These are phyloP conservation scores for Artemia sinica DNA, from an alignment of 2,888 invertebrate genomes.

Conservation along the genomic window DNA sequence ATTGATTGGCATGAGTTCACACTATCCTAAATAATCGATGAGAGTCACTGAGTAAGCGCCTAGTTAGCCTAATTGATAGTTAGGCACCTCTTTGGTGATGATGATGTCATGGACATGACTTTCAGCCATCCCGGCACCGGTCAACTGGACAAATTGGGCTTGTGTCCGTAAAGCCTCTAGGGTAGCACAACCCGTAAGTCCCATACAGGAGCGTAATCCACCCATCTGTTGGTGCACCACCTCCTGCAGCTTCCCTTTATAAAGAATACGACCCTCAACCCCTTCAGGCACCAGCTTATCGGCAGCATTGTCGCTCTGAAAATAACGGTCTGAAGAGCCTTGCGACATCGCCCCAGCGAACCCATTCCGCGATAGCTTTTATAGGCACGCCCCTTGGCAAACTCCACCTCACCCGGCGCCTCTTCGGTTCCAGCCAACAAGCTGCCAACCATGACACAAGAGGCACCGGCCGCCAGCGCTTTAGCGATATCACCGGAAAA, in stretches of 20 bases:
- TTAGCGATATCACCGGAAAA: slow-evolving; percentile 26
- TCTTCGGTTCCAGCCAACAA: slow-evolving; percentile 26
- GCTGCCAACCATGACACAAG: slow-evolving; percentile 25
- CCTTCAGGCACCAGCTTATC: slow-evolving; percentile 19
- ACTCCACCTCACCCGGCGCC: slow-evolving; percentile 16
- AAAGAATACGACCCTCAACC: neutral
- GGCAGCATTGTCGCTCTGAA: neutral
- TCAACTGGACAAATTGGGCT: too few species aligned
- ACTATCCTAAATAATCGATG: too few species aligned
- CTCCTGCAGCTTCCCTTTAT: neutral
- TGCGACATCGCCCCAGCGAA: slow-evolving; percentile 9
- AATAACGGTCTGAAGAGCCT: slow-evolving; percentile 6
- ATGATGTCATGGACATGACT: too few species aligned
- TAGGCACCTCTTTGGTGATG: too few species aligned
- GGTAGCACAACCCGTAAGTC: too few species aligned
- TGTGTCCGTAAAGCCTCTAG: too few species aligned
- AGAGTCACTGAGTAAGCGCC: too few species aligned
- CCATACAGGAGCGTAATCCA: too few species aligned
- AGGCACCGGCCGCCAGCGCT: slow-evolving; percentile 25
- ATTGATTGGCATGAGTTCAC: too few species aligned
- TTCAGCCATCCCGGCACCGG: too few species aligned
- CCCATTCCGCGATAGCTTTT: slow-evolving; percentile 18
- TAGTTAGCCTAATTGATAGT: too few species aligned
- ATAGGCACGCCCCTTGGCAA: too few species aligned
- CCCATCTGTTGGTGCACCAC: neutral